Conservation (phyloP, 2,888 invertebrate species). For the Craniophora ligustri region DNA sequence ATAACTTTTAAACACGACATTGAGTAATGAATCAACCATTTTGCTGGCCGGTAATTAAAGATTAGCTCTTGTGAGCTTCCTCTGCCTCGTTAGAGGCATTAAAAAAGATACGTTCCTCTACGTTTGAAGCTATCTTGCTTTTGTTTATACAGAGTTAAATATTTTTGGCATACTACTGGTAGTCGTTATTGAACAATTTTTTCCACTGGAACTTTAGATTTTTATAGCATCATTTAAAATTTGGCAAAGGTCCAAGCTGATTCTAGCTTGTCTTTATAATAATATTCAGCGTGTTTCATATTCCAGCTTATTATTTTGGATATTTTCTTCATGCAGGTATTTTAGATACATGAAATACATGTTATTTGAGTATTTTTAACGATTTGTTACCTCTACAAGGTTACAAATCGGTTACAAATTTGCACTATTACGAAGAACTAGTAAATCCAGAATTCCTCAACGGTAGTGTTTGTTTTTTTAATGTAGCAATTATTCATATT, state of each 20-base stretch:
- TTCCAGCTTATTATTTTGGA: constrained; percentile 30
- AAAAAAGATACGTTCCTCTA: constrained; percentile 47
- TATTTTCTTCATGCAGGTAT: no score
- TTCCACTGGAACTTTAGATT: constrained; percentile 77
- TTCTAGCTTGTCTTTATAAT: constrained; percentile 68
- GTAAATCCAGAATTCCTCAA: no score
- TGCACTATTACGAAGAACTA: no score
- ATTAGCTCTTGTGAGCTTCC: constrained; percentile 33
- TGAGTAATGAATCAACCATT: constrained; percentile 48
- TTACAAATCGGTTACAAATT: no score
- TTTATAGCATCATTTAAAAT: constrained; percentile 81
- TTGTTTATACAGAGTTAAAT: constrained; percentile 73
- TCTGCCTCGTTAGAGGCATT: constrained; percentile 38
- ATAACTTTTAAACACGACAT: constrained; percentile 31
- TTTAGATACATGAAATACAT: no score
- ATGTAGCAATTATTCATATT: no score
- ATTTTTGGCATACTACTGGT: constrained; percentile 74
- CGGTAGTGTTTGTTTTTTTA: no score
- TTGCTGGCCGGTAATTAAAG: constrained; percentile 43
- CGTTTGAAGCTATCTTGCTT: constrained; percentile 56
- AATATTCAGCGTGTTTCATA: constrained; percentile 74
- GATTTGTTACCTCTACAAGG: no score
- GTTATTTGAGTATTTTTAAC: no score
- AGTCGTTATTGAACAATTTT: constrained; percentile 70
- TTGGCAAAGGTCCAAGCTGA: constrained; percentile 78